A percentile compares a stretch with the other conserved stretches of the same genome.
These are phyloP conservation scores for Ochropacha duplaris DNA, from an alignment of 2,888 invertebrate genomes.

Conservation along the genomic window DNA sequence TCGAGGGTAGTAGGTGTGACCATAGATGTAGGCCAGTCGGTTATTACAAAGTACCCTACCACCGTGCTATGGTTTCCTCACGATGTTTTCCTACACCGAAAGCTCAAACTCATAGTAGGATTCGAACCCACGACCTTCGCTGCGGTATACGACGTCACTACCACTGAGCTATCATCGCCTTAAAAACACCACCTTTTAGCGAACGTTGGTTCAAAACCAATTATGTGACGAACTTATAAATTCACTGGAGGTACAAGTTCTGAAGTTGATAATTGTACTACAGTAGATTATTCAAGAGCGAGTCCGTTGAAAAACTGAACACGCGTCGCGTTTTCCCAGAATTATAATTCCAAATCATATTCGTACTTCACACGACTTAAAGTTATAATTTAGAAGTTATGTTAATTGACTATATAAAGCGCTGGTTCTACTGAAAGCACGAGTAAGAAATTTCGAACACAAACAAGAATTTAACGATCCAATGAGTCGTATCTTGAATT, in stretches of 20 bases:
- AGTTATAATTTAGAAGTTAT: neutral
- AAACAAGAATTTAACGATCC: constrained; percentile 12
- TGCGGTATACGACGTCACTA: no score
- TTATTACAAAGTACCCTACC: no score
- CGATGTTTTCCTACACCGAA: no score
- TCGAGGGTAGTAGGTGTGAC: no score
- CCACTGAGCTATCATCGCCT: no score
- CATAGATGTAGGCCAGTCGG: no score
- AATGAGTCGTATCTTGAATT: constrained; percentile 4
- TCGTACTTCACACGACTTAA: neutral
- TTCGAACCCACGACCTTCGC: no score
- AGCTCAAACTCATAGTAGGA: no score
- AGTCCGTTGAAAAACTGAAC: neutral
- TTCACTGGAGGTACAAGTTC: neutral
- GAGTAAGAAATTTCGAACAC: neutral
- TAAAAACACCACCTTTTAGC: no score
- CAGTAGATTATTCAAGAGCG: neutral
- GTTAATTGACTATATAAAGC: neutral
- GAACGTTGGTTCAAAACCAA: no score
- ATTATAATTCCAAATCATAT: neutral
- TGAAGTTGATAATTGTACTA: neutral
- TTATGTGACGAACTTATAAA: neutral
- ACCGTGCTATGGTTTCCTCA: no score
- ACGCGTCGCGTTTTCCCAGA: neutral
- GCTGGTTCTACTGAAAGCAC: neutral